These are phyloP conservation scores for Epiperipatus broadwayi DNA, from an alignment of 2,888 invertebrate genomes.

Conservation along the genomic window DNA sequence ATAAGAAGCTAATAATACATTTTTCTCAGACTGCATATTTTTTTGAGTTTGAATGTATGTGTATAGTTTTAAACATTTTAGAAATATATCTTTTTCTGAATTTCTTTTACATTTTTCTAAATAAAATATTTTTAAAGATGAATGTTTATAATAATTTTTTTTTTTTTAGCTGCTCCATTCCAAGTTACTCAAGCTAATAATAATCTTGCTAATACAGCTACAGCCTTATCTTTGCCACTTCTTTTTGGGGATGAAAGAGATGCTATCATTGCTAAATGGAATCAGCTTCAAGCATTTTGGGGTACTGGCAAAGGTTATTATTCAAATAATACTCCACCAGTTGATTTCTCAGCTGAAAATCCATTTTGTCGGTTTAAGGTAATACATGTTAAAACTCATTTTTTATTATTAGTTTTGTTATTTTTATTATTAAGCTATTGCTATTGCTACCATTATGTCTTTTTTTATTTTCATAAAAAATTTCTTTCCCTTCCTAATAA, in stretches of 20 bases:
- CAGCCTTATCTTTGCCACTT: slow-evolving; percentile 30
- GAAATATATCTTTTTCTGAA: too few relatives aligned
- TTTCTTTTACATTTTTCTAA: too few relatives aligned
- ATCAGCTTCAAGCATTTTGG: slow-evolving; percentile 75
- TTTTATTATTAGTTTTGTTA: not conserved
- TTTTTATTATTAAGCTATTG: not conserved
- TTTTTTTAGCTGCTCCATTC: too few relatives aligned
- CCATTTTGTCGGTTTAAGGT: slow-evolving; percentile 75
- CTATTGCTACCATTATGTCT: not conserved
- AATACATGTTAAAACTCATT: slow-evolving; percentile 10
- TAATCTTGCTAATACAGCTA: slow-evolving; percentile 18
- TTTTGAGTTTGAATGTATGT: too few relatives aligned
- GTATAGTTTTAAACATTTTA: too few relatives aligned
- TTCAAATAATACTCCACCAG: slow-evolving; percentile 49
- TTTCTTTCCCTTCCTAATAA: not conserved
- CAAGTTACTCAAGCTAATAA: too few relatives aligned
- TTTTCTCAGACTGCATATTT: too few relatives aligned
- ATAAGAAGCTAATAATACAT: too few relatives aligned
- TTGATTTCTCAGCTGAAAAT: slow-evolving; percentile 69
- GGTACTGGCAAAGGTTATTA: slow-evolving; percentile 61
- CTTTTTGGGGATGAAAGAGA: slow-evolving; percentile 89
- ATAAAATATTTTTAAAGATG: too few relatives aligned
- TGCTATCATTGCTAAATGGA: slow-evolving; percentile 77
- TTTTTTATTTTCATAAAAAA: not conserved
- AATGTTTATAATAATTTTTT: too few relatives aligned